Evolutionary conservation across 1,140 invertebrate species (phyloP).

Genomic region (Drosophila bifasciata): DNA sequence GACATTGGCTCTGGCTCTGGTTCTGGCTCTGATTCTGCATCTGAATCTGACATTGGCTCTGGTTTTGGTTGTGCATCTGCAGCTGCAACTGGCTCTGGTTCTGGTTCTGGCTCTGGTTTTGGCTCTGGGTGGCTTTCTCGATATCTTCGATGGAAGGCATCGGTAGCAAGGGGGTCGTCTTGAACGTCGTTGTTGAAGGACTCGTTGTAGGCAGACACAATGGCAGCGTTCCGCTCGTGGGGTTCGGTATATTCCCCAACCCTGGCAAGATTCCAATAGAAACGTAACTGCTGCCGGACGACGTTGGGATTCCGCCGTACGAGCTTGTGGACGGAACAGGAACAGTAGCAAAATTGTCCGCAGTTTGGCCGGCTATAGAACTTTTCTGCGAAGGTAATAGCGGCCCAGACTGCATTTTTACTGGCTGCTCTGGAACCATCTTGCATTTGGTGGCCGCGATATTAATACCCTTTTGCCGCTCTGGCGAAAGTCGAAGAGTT

Average conservation of each 20-base stretch:
- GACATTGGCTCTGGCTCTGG: neutral
- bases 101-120: slow-evolving; percentile 2
- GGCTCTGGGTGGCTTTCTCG: slow-evolving; percentile 52
- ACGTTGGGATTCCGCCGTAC: slow-evolving; percentile 35
- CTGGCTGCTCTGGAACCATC: slow-evolving; percentile 72
- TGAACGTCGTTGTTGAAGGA: slow-evolving; percentile 57
- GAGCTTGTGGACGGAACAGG: slow-evolving; percentile 15
- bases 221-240: slow-evolving; percentile 35
- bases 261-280: slow-evolving; percentile 67
- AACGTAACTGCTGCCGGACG: slow-evolving; percentile 56
- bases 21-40: slow-evolving; percentile 22
- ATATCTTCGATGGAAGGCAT: slow-evolving; percentile 76
- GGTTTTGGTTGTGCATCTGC: neutral
- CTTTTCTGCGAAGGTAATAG: slow-evolving; percentile 63
- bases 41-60: no score
- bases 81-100: slow-evolving; percentile 13
- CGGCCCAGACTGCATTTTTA: slow-evolving; percentile 64
- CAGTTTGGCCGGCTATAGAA: slow-evolving; percentile 30
- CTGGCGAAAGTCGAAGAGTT: no score
- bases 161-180: slow-evolving; percentile 69
- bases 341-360: slow-evolving; percentile 2
- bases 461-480: slow-evolving; percentile 21
- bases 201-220: slow-evolving; percentile 52
- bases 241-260: slow-evolving; percentile 34
- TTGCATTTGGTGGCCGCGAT: slow-evolving; percentile 63